phyloP scores from a whole-genome alignment of 92 coral and sea anemone species.

The Palythoa caribaeorum region DNA sequence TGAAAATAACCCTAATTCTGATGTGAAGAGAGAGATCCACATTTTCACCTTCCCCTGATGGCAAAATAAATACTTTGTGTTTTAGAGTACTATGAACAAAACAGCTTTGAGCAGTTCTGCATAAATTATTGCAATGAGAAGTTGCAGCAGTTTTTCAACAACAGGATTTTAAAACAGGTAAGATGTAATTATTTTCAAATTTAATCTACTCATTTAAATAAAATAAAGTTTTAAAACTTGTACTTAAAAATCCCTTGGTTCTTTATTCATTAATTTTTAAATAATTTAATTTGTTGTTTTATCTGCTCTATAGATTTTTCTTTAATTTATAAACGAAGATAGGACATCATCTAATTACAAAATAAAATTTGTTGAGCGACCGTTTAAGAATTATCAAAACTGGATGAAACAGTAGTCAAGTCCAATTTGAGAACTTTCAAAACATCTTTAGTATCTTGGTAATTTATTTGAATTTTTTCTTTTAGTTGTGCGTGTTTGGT shows the following conservation, averaged over 20 bases:
- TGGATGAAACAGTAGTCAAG: too few species aligned
- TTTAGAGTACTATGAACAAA: constrained; percentile 88
- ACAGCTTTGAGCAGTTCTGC: constrained; percentile 98
- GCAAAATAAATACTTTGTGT: neutral
- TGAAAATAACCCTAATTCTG: too few species aligned
- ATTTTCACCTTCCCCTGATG: neutral
- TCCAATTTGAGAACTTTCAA: too few species aligned
- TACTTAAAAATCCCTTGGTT: neutral
- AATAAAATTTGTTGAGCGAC: too few species aligned
- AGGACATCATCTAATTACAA: too few species aligned
- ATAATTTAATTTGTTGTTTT: neutral
- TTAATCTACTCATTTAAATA: neutral
- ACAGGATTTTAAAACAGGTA: constrained; percentile 95
- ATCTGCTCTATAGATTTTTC: too few species aligned
- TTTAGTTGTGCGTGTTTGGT: too few species aligned
- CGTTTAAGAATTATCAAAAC: too few species aligned
- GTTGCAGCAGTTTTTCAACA: constrained; percentile 94
- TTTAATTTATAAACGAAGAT: too few species aligned
- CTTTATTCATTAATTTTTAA: neutral
- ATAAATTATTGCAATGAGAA: constrained; percentile 99
- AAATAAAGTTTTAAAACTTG: neutral
- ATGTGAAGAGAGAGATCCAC: too few species aligned
- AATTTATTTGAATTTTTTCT: too few species aligned
- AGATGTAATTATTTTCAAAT: neutral
- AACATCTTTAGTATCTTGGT: too few species aligned